Percentiles rank a stretch among this genome's conserved stretches.
These are phyloP conservation scores for Hucho hucho DNA, from an alignment of 2,113 vertebrate genomes.

Conservation along the genomic window DNA sequence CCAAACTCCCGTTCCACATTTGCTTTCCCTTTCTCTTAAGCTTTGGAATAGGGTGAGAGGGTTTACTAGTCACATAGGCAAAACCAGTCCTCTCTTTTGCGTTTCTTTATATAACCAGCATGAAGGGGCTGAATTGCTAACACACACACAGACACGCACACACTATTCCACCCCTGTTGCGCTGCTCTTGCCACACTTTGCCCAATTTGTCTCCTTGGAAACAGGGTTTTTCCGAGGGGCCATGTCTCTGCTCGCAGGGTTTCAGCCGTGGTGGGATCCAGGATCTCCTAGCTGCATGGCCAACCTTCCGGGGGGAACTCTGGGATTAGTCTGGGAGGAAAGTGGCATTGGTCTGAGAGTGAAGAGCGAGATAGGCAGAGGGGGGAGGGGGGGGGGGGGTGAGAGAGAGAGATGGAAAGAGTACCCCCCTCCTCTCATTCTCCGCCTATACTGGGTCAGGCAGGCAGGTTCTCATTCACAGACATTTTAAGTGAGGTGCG, in stretches of 20 bases:
- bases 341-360: neutral
- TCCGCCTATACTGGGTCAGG: conserved; percentile 12
- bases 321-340: neutral
- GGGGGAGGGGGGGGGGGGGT: neutral
- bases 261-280: neutral
- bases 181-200: conserved; percentile 14
- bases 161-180: conserved; percentile 1
- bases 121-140: neutral
- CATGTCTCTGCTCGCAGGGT: conserved; percentile 8
- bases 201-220: conserved; percentile 19
- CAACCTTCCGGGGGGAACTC: neutral
- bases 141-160: conserved; percentile 24
- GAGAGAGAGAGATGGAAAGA: neutral
- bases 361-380: neutral
- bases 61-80: neutral
- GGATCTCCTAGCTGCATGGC: neutral
- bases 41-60: conserved; percentile 8
- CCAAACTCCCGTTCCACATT: conserved; percentile 10
- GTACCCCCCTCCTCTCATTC: neutral
- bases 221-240: neutral
- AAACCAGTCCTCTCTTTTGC: neutral
- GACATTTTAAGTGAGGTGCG: conserved; percentile 59
- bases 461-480: conserved; percentile 49
- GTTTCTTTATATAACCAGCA: conserved; percentile 1
- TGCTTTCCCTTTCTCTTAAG: neutral